Conservation (phyloP, 2,113 vertebrate genomes). For the Aptenodytes forsteri region DNA sequence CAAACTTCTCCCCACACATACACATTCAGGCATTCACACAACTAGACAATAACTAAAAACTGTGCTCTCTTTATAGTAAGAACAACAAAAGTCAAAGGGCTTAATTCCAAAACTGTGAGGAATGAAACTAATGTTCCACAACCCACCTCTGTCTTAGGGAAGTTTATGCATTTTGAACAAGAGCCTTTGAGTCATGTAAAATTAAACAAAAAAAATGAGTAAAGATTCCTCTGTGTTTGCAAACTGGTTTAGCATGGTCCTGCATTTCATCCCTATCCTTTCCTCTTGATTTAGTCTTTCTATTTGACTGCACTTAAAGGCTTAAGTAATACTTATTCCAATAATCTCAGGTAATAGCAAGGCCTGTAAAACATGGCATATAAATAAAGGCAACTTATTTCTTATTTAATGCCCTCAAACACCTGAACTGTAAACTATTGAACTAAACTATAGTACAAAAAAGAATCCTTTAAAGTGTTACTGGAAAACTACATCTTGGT, state of each 20-base stretch:
- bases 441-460: not conserved
- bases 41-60: conserved; percentile 47
- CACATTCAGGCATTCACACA: conserved; percentile 20
- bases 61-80: conserved; percentile 59
- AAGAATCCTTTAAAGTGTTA: not conserved
- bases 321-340: not conserved
- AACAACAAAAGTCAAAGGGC: conserved; percentile 57
- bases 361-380: not conserved
- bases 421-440: not conserved
- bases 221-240: not conserved
- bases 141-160: conserved; percentile 40
- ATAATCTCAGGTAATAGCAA: not conserved
- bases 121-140: conserved; percentile 67
- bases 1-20: conserved; percentile 38
- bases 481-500: not conserved
- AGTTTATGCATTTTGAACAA: conserved; percentile 14
- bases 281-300: not conserved
- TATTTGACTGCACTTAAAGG: not conserved
- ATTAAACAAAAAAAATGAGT: not conserved
- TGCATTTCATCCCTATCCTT: not conserved
- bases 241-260: not conserved
- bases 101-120: conserved; percentile 58
- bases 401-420: not conserved
- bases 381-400: not conserved
- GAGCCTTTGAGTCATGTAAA: conserved; percentile 17